phyloP scores from a whole-genome alignment of 2,113 vertebrate species.

The Lutjanus erythropterus region DNA sequence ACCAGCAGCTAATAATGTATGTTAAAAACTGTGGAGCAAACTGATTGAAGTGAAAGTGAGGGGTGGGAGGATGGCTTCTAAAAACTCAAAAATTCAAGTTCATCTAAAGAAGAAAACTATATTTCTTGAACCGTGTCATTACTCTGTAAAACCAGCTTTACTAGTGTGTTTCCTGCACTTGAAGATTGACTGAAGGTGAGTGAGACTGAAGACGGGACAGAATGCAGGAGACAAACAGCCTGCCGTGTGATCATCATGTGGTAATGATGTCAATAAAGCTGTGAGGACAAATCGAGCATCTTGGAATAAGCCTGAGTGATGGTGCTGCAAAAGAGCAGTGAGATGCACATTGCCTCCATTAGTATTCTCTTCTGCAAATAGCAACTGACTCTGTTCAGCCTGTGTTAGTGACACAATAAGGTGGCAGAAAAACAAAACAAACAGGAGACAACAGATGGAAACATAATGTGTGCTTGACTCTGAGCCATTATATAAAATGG shows the following conservation, averaged over 20 bases:
- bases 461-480: not conserved
- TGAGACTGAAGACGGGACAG: not conserved
- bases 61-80: no score
- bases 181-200: not conserved
- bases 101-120: no score
- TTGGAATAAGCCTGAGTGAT: constrained; percentile 3
- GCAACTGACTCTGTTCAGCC: not conserved
- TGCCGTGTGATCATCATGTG: not conserved
- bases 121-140: no score
- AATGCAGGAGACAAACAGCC: constrained; percentile 7
- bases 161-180: not conserved
- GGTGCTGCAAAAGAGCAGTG: constrained; percentile 29
- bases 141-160: not conserved
- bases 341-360: constrained; percentile 28
- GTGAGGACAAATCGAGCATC: constrained; percentile 30
- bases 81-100: no score
- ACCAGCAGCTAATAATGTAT: no score
- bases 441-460: not conserved
- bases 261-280: constrained; percentile 35
- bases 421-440: constrained; percentile 6
- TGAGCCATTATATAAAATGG: not conserved
- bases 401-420: constrained; percentile 12
- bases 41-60: no score
- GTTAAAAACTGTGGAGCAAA: no score
- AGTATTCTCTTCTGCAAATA: constrained; percentile 24